Evolutionary conservation across 2,113 vertebrate genomes (phyloP).

Genomic region (Neofelis nebulosa): DNA sequence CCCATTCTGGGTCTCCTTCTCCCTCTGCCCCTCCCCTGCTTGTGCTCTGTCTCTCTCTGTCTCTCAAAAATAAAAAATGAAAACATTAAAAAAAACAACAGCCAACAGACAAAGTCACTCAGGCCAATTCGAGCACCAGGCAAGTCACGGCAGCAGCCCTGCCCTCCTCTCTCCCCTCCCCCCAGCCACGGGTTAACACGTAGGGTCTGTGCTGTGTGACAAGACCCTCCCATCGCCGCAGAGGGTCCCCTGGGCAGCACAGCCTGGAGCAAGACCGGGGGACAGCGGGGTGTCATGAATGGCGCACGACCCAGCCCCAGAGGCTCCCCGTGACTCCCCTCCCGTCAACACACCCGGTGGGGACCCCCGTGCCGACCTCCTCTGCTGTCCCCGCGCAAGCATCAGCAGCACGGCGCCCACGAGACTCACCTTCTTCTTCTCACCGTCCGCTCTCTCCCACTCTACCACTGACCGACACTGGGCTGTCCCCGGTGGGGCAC

Average conservation of each 20-base stretch:
- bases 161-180: background rate
- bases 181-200: no score
- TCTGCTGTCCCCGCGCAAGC: accelerated
- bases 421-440: accelerated
- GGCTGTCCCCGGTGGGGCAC: background rate
- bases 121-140: accelerated
- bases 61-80: no score
- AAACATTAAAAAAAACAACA: no score
- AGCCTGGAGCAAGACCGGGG: background rate
- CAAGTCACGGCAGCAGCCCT: accelerated
- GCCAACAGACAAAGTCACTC: background rate
- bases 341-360: accelerated
- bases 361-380: background rate
- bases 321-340: background rate
- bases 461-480: accelerated
- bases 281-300: accelerated
- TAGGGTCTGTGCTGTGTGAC: background rate
- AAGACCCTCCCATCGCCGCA: accelerated
- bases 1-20: no score
- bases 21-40: no score
- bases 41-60: no score
- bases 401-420: accelerated
- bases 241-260: background rate
- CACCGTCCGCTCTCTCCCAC: no score
- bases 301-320: no score